Evolutionary conservation across 2,113 vertebrate genomes (phyloP), one percentile per base, ranked within the genome.

Genomic region (Thomomys bottae): DNA sequence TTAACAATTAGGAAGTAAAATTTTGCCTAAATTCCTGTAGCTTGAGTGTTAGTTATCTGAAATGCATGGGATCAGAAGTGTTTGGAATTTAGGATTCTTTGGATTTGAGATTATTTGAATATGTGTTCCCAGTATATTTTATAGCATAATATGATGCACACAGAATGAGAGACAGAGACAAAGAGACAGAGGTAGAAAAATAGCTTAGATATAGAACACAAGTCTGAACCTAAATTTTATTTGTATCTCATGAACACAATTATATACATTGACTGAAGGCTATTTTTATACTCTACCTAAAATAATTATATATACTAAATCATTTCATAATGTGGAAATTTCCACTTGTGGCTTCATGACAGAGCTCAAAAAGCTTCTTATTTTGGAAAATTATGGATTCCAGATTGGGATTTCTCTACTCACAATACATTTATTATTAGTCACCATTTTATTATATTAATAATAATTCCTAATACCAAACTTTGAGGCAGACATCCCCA

Each of bases 1-100:
- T 61, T 89, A 90, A 86, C 17, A 71, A 70, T 7, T 70, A 57
- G 71, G 71, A 90, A 87, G 49, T 64, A 64, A 90, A 63, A 79
- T 2, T 77, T 68, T 40, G 8, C 21, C 83, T 91, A 40, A 89
- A 87, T 94, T 91, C 84, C 68, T 82, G 24, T 67, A 79, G 24
- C 12, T 64, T n/a, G 24, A 72, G 40, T 72, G 26, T 38, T 26
- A 6, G 4, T 63, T 64, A 21, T 78, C 66, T 38, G 38, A 80
- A 86, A 78, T 78, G 38, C 15, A 42, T 75, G 57, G 40, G 59
- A 40, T 21, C 38, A 42, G 30, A 36, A 54, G n/a, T 70, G n/a
- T 84, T 84, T 63, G 21, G 30, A 32, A 79, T 71, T 49, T 91
- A 49, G 32, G 40, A 71, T 30, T 75, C 70, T 71, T 78, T 30